Evolutionary conservation across 2,888 invertebrate genomes (phyloP).

Genomic region (Cantharis rustica): DNA sequence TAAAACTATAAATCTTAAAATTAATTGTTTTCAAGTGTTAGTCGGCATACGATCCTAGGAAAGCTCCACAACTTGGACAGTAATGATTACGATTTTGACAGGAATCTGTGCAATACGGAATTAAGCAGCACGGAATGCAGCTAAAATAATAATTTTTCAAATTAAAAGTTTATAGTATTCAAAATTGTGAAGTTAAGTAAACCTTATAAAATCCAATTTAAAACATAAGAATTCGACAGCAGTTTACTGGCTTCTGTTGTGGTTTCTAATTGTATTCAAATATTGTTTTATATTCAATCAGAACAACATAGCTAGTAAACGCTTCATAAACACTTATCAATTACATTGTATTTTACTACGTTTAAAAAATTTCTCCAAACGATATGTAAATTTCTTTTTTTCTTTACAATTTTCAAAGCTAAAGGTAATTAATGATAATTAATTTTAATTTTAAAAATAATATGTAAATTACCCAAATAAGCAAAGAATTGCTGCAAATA

Average conservation of each 20-base stretch:
- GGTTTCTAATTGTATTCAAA: too few relatives aligned
- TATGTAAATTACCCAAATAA: slow-evolving; percentile 52
- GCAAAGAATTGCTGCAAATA: slow-evolving; percentile 57
- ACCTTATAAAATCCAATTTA: background rate
- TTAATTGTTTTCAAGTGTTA: slow-evolving; percentile 33
- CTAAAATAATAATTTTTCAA: slow-evolving; percentile 43
- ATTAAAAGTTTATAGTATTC: background rate
- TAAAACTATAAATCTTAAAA: background rate
- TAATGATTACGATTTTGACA: slow-evolving; percentile 56
- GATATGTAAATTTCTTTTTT: too few relatives aligned
- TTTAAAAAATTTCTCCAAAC: background rate
- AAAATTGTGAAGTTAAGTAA: background rate
- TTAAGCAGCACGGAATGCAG: slow-evolving; percentile 55
- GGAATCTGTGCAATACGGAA: slow-evolving; percentile 58
- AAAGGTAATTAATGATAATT: too few relatives aligned
- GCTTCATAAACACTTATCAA: too few relatives aligned
- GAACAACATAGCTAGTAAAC: too few relatives aligned
- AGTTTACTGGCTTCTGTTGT: too few relatives aligned
- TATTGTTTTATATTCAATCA: too few relatives aligned
- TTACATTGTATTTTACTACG: background rate
- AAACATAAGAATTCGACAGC: too few relatives aligned
- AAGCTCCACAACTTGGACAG: slow-evolving; percentile 45
- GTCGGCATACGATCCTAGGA: slow-evolving; percentile 13
- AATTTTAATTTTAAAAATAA: too few relatives aligned
- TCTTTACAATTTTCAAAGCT: too few relatives aligned